Base-by-base conservation (phyloP, 2,113 vertebrate species). In the Macroglossus sobrinus region DNA sequence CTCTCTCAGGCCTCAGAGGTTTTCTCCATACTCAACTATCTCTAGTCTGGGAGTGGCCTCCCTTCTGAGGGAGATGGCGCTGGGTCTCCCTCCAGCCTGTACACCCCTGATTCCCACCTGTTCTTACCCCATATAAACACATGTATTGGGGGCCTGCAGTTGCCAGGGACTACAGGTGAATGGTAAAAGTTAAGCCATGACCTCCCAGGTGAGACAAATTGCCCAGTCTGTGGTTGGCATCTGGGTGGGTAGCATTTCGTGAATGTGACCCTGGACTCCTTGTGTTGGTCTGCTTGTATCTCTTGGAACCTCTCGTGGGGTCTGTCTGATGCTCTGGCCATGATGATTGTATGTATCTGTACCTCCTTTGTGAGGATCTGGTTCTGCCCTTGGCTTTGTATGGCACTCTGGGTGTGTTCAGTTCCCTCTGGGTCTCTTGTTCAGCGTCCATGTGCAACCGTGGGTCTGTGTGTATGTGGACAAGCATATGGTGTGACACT, bases 361-460 rank as follows among this genome's bases (percentile, higher is more conserved):
- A 26, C 21, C 19, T 38, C 43, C n/a, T 90, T 8, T 3, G 72
- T 57, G 74, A 79, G 22, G 0, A 5, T 30, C 68, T 21, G 22
- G 5, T 10, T 22, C 21, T 30, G 24, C 55, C 47, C 24, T 40
- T 0, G 7, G 19, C 26, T 4, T 3, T 21, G 18, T 7, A n/a
- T 3, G 35, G 59, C 13, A 59, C 28, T 50, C 50, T 4, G 53
- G 4, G 45, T 40, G 61, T 7, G 13, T 61, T 40, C 40, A 10
- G 28, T 72, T 5, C 33, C 72, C 45, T 15, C 33, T n/a, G 53
- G 7, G 35, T 47, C 33, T 57, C 63, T 7, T 12, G 8, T n/a
- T 66, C 30, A 0, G 26, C 50, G 59, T 26, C 43, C 7, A 0
- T 0, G 1, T 21, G 66, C 7, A 18, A 16, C n/a, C 0, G 0